Evolutionary conservation across 2,113 vertebrate genomes (phyloP).

Genomic region (Tupaia chinensis): DNA sequence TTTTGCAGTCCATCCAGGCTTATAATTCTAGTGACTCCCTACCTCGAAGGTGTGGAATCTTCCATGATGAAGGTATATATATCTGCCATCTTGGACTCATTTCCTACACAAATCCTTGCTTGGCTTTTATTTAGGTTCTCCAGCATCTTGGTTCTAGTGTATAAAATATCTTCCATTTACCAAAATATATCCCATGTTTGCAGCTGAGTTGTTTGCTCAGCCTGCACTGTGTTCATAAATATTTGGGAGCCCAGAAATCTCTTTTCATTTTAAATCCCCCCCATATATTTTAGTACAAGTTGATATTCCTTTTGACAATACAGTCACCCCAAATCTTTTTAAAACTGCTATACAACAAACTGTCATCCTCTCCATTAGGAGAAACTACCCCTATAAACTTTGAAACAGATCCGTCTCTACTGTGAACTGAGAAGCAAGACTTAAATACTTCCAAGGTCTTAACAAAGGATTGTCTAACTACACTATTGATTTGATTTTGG

Average conservation of each 20-base stretch:
- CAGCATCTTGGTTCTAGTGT: not conserved
- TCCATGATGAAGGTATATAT: not conserved
- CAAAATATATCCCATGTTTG: not conserved
- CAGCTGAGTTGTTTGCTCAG: not conserved
- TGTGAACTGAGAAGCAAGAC: not conserved
- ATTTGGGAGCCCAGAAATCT: not conserved
- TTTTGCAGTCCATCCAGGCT: not conserved
- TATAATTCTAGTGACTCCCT: not conserved
- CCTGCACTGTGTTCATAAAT: not conserved
- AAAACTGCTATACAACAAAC: not conserved
- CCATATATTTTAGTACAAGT: not conserved
- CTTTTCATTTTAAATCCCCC: not conserved
- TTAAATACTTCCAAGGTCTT: not conserved
- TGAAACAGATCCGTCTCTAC: not conserved
- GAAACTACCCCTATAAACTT: not conserved
- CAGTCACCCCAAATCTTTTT: not conserved
- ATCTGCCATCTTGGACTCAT: not conserved
- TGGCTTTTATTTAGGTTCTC: not conserved
- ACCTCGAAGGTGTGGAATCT: not conserved
- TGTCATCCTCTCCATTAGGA: not conserved
- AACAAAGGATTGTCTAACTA: not conserved
- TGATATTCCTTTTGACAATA: not conserved
- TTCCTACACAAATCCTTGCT: not conserved
- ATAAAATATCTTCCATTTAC: not conserved
- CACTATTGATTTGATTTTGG: not conserved